Evolutionary conservation across 2,113 vertebrate species (phyloP).

Genomic region (Oncorhynchus clarkii): DNA sequence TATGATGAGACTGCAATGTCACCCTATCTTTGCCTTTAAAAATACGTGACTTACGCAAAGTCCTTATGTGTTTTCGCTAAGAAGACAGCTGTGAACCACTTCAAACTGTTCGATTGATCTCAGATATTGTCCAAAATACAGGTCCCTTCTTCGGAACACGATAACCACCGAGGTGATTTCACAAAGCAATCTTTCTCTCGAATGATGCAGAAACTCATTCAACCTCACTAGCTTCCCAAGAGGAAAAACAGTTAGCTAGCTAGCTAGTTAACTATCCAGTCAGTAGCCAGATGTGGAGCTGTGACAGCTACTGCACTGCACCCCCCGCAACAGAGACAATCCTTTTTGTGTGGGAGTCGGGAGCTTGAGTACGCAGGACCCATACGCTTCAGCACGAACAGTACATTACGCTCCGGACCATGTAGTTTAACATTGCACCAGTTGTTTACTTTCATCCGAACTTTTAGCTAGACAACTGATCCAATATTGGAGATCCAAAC

Average conservation of each 20-base stretch:
- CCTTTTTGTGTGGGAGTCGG: slow-evolving; percentile 71
- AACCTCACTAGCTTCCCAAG: slow-evolving; percentile 35
- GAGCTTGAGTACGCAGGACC: slow-evolving; percentile 73
- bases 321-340: slow-evolving; percentile 55
- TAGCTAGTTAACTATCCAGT: slow-evolving; percentile 28
- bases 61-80: slow-evolving; percentile 60
- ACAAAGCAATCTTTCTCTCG: slow-evolving; percentile 24
- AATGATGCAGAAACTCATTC: slow-evolving; percentile 57
- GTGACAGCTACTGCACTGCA: slow-evolving; percentile 59
- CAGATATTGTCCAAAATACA: slow-evolving; percentile 49
- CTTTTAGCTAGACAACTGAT: slow-evolving; percentile 67
- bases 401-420: slow-evolving; percentile 56
- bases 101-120: slow-evolving; percentile 51
- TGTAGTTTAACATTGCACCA: slow-evolving; percentile 60
- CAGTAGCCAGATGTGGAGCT: slow-evolving; percentile 69
- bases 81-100: slow-evolving; percentile 51
- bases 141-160: slow-evolving; percentile 46
- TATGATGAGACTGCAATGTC: slow-evolving; percentile 74
- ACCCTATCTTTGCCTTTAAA: slow-evolving; percentile 61
- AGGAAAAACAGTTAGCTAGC: slow-evolving; percentile 46
- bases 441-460: slow-evolving; percentile 65
- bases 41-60: slow-evolving; percentile 66
- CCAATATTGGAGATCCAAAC: slow-evolving; percentile 58
- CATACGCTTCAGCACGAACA: slow-evolving; percentile 70
- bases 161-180: slow-evolving; percentile 50